Evolutionary conservation across 2,797 vertebrate genomes (phyloP), one percentile per base, ranked within the genome.

Genomic region (Lates japonicus): DNA sequence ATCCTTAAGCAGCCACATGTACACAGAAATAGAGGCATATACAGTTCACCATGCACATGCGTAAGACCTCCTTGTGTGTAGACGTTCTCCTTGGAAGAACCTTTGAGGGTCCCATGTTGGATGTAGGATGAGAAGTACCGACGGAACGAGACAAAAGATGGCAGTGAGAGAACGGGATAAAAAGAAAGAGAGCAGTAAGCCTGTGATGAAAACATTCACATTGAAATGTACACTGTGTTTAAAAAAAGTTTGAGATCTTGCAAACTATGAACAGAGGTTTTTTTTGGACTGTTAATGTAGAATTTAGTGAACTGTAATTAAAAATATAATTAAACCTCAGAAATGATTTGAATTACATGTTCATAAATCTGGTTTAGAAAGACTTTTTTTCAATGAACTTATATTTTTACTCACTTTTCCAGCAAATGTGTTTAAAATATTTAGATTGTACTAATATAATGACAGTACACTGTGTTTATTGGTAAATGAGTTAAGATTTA

Each of bases 141-240:
- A 77, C 87, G 72, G 64, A 71, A 59, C 0, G 87, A 90, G 85
- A 93, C 93, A 87, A 94, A 90, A 95, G 93, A 94, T 87, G 94
- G 94, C 93, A 95, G 95, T 83, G 92, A 90, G 29, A 0, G 87
- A 95, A 85, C 88, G 1, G 83, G 25, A 72, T 82, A 91, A 52
- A 46, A 55, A 60, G 20, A 51, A 42, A n/a, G 19, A 44, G 13
- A 20, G 37, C 8, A 31, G 3, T 17, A 19, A 52, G 1, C 2
- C 13, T 46, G 44, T 4, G 42, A 41, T 39, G 7, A 66, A 33
- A 37, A 12, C 20, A 71, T 60, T 8, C 64, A 12, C 25, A 22
- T 5, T n/a, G 25, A 19, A 49, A 31, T 29, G 49, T 49, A 42
- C 58, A 59, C 5, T 8, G 41, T 44, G 25, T 37, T 9, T 12